These are phyloP conservation scores for Trematomus loennbergii DNA, from an alignment of 2,113 vertebrate genomes.

Conservation along the genomic window DNA sequence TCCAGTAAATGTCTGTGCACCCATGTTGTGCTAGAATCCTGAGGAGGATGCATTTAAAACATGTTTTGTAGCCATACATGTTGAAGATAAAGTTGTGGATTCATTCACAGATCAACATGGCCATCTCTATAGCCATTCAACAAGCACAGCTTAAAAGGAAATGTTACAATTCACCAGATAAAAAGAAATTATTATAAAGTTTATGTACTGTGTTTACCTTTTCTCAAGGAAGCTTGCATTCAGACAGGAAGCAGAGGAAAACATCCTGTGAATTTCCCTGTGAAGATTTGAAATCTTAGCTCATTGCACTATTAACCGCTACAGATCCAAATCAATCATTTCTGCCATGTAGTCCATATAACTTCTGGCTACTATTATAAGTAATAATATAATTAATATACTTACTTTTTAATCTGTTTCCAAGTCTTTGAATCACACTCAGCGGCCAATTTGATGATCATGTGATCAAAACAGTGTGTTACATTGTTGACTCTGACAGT, in stretches of 20 bases:
- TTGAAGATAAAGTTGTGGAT: too few relatives aligned
- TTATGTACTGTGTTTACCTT: conserved; percentile 51
- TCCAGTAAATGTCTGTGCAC: too few relatives aligned
- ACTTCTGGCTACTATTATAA: not conserved
- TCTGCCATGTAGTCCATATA: not conserved
- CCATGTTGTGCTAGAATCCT: too few relatives aligned
- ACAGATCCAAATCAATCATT: not conserved
- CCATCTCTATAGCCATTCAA: too few relatives aligned
- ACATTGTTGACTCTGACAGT: not conserved
- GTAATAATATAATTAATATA: not conserved
- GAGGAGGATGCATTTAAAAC: too few relatives aligned
- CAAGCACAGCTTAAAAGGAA: not conserved
- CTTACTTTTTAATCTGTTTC: conserved; percentile 57
- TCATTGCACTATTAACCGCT: not conserved
- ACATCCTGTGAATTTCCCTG: conserved; percentile 71
- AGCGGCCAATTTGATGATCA: conserved; percentile 63
- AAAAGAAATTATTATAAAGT: not conserved
- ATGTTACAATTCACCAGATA: not conserved
- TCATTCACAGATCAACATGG: too few relatives aligned
- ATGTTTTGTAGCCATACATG: too few relatives aligned
- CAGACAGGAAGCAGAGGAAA: conserved; percentile 68
- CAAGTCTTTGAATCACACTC: conserved; percentile 31
- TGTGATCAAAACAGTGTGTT: conserved; percentile 26
- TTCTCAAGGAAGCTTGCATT: conserved; percentile 74
- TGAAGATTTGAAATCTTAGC: not conserved